phyloP scores from a whole-genome alignment of 2,888 invertebrate species.

The Lycaena phlaeas region DNA sequence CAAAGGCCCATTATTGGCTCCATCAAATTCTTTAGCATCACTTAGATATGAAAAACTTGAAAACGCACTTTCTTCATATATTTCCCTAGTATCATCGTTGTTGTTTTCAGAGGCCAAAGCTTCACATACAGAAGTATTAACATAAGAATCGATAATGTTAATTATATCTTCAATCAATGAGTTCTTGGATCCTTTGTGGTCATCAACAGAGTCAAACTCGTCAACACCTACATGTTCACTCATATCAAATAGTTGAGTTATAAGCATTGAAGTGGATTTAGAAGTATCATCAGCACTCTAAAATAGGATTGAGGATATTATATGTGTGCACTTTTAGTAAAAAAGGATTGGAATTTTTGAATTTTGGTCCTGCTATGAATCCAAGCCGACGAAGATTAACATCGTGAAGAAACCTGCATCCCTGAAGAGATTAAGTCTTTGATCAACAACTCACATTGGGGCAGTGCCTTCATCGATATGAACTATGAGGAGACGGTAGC shows the following conservation, averaged over 20 bases:
- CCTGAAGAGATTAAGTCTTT: no score
- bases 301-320: no score
- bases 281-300: constrained; percentile 14
- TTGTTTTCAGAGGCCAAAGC: constrained; percentile 24
- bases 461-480: no score
- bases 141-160: constrained; percentile 39
- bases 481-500: no score
- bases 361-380: no score
- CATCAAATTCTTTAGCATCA: constrained; percentile 31
- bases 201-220: constrained; percentile 21
- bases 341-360: no score
- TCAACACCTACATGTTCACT: constrained; percentile 43
- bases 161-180: constrained; percentile 30
- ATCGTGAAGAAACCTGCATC: no score
- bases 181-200: constrained; percentile 25
- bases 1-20: constrained; percentile 22
- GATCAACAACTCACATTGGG: no score
- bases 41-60: constrained; percentile 35
- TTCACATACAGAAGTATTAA: constrained; percentile 31
- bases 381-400: no score
- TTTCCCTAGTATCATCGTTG: constrained; percentile 15
- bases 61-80: constrained; percentile 20
- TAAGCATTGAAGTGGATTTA: constrained; percentile 49
- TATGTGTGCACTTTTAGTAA: no score
- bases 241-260: constrained; percentile 54